These are phyloP conservation scores for Myotis lucifugus DNA, from an alignment of 2,113 vertebrate genomes.

Conservation along the genomic window DNA sequence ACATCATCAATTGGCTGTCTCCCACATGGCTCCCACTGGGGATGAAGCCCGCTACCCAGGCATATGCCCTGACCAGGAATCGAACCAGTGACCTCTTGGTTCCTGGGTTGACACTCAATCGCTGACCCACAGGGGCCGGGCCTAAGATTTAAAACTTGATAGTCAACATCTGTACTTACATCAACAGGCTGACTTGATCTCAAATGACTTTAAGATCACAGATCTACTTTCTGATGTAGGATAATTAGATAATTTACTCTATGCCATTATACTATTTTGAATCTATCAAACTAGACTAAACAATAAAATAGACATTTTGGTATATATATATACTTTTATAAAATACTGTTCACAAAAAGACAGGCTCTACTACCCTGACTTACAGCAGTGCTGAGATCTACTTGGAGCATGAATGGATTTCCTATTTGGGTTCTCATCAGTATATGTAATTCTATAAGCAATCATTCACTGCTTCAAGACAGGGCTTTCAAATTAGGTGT, in stretches of 20 bases:
- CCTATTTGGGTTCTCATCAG: constrained; percentile 18
- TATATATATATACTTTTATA: not conserved
- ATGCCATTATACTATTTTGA: not conserved
- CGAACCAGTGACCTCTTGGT: too few relatives aligned
- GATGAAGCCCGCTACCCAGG: too few relatives aligned
- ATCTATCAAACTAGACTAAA: not conserved
- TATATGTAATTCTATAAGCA: constrained; percentile 50
- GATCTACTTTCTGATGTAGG: not conserved
- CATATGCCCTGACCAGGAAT: too few relatives aligned
- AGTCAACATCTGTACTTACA: not conserved
- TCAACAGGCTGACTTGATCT: not conserved
- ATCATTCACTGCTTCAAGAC: constrained; percentile 39
- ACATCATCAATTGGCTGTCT: too few relatives aligned
- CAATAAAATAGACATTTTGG: not conserved
- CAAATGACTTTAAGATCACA: not conserved
- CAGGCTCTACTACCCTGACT: not conserved
- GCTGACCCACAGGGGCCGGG: too few relatives aligned
- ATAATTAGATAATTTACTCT: not conserved
- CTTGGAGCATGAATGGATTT: constrained; percentile 60
- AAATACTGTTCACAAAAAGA: constrained; percentile 3
- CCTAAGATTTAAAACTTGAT: not conserved
- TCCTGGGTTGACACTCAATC: too few relatives aligned
- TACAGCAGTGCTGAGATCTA: constrained; percentile 40
- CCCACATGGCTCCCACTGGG: too few relatives aligned
- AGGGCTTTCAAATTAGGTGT: constrained; percentile 73